A percentile compares a stretch with the other conserved stretches of the same genome.
Evolutionary conservation across 2,113 vertebrate species (phyloP).

Genomic region (Ceyx margarethae): DNA sequence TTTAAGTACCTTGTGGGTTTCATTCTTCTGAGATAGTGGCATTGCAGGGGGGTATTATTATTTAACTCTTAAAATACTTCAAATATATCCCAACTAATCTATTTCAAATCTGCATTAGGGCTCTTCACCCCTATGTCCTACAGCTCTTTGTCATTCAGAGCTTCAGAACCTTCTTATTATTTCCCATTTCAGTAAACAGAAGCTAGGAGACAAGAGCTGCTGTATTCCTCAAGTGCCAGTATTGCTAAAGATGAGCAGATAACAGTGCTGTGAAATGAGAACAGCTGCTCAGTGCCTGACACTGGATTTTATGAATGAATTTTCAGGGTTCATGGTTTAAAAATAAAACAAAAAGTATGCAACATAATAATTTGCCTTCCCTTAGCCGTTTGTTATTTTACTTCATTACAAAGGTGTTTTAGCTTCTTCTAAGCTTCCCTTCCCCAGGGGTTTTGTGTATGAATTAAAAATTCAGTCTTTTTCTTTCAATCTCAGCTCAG

Average conservation of each 20-base stretch:
- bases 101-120: neutral
- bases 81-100: neutral
- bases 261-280: neutral
- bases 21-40: neutral
- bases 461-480: neutral
- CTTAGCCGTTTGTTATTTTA: neutral
- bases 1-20: neutral
- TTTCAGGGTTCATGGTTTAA: neutral
- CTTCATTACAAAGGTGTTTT: neutral
- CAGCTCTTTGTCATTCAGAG: neutral
- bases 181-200: neutral
- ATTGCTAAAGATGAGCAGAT: neutral
- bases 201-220: neutral
- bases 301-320: neutral
- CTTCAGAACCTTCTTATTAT: neutral
- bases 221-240: neutral
- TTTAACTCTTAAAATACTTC: neutral
- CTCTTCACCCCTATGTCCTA: neutral
- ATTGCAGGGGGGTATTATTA: neutral
- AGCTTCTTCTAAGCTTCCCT: neutral
- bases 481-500: neutral
- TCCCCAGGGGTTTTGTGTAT: neutral
- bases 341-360: neutral
- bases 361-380: neutral
- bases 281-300: neutral